Evolutionary conservation across 2,797 vertebrate genomes (phyloP), one percentile per base, ranked within the genome.

Genomic region (Dermochelys coriacea): DNA sequence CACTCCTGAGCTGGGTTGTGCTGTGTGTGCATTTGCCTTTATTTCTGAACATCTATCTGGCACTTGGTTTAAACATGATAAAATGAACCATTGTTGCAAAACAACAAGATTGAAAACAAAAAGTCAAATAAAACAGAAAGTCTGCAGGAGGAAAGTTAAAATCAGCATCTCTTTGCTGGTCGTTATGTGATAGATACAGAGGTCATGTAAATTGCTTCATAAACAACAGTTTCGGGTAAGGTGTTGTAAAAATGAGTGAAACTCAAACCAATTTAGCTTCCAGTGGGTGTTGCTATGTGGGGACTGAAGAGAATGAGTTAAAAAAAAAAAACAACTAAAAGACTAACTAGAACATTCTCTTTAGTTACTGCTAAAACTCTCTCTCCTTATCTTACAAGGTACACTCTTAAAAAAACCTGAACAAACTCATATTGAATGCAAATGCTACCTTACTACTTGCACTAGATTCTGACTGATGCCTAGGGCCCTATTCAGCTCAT

Each of bases 401-500:
- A 15, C 37, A 50, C 37, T 61, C 16, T 94, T 21, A 15, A 29
- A 57, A 57, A 55, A 25, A 25, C 4, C 14, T n/a, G 55, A 55
- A 55, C 10, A 57, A 57, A 57, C 86, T 71, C 1, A 23, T 57
- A 49, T 1, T 83, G 5, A 75, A 77, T 75, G 3, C 82, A 88
- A 89, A 64, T n/a, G 18, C 2, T 79, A 85, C 5, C 31, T 85
- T 84, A 45, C 8, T 90, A 10, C 45, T 93, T 80, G 25, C 0
- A 57, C 1, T 52, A 84, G 54, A 9, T 23, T 27, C 23, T 80
- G 84, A 45, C 5, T 89, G 86, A 82, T 59, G 12, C 1, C 18
- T 90, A 49, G 2, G 19, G 37, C 37, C 5, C 15, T 5, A 3
- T 1, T 0, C 2, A 45, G 2, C 57, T 5, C 45, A 3, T 80